phyloP scores from a whole-genome alignment of 2,888 invertebrate species.

The Heterodera filipjevi region DNA sequence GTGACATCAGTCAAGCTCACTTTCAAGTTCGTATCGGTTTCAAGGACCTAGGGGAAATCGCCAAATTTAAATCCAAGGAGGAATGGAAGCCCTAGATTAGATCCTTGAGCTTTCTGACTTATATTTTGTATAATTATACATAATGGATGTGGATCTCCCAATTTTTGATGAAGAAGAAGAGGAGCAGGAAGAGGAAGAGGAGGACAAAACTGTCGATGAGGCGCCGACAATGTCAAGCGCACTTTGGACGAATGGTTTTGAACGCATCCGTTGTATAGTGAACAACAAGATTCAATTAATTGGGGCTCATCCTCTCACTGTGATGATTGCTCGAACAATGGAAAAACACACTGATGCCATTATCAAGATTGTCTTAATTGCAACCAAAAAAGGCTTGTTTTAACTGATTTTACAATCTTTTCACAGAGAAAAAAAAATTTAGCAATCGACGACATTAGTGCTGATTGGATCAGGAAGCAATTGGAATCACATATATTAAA shows the following conservation, averaged over 20 bases:
- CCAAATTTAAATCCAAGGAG: too few species aligned
- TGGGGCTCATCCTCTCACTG: not conserved
- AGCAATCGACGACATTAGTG: not conserved
- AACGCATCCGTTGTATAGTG: not conserved
- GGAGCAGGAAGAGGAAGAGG: not conserved
- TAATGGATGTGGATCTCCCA: not conserved
- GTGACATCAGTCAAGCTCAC: too few species aligned
- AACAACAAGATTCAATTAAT: not conserved
- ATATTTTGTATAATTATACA: too few species aligned
- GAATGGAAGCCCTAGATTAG: too few species aligned
- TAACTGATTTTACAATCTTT: too few species aligned
- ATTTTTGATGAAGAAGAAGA: not conserved
- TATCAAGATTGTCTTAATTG: not conserved
- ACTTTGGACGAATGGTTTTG: not conserved
- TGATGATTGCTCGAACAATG: not conserved
- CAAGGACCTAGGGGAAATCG: too few species aligned
- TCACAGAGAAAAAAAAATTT: too few species aligned
- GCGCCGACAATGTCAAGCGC: not conserved
- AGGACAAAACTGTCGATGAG: not conserved
- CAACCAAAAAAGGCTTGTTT: not conserved
- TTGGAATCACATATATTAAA: too few species aligned
- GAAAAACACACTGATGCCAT: not conserved
- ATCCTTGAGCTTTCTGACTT: too few species aligned
- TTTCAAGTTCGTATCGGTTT: too few species aligned
- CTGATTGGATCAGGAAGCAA: not conserved